A percentile compares a stretch with the other conserved stretches of the same genome.
These are phyloP conservation scores for Deladenus siricidicola DNA, from an alignment of 2,888 invertebrate species.

Conservation along the genomic window DNA sequence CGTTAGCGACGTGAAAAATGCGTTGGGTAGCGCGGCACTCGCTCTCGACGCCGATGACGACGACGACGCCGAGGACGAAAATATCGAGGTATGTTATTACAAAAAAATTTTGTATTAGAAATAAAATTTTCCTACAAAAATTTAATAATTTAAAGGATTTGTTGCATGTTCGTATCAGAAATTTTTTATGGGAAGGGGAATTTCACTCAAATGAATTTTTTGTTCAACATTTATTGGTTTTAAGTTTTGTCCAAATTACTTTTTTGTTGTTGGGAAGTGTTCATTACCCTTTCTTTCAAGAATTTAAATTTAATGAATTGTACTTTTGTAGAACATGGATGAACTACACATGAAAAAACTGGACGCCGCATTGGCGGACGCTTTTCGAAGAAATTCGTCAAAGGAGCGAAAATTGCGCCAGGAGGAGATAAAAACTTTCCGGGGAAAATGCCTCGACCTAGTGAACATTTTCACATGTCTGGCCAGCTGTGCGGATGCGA, in stretches of 20 bases:
- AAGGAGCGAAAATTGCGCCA: neutral
- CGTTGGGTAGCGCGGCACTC: neutral
- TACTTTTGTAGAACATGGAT: neutral
- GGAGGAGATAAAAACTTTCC: neutral
- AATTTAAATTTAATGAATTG: neutral
- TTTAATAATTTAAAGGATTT: too few species aligned
- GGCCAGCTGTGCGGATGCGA: too few species aligned
- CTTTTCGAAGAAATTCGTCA: neutral
- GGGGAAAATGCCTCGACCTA: neutral
- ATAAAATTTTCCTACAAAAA: too few species aligned
- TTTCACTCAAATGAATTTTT: too few species aligned
- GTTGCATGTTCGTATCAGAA: too few species aligned
- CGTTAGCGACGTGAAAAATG: neutral
- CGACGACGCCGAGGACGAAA: neutral
- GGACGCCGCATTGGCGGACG: constrained; percentile 1
- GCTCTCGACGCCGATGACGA: neutral
- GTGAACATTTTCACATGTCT: neutral
- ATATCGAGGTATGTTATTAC: neutral
- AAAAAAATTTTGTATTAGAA: too few species aligned
- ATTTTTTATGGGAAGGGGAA: too few species aligned
- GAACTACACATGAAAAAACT: neutral
- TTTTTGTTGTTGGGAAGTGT: too few species aligned
- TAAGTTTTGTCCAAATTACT: too few species aligned
- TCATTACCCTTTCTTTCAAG: too few species aligned
- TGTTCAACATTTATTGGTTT: too few species aligned